Evolutionary conservation across 1,140 invertebrate species (phyloP).

Genomic region (Drosophila melanogaster): DNA sequence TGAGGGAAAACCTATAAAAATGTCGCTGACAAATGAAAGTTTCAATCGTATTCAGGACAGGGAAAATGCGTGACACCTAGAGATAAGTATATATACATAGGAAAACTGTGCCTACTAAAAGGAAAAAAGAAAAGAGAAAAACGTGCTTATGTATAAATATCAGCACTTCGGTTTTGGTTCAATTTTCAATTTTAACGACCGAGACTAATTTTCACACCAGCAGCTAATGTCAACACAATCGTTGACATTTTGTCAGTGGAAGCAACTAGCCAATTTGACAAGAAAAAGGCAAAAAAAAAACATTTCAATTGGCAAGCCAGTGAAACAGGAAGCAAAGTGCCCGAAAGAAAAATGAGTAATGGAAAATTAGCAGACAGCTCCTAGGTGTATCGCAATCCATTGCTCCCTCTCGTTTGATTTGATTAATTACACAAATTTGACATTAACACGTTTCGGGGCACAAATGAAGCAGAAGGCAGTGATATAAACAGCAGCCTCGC

Average conservation of each 20-base stretch:
- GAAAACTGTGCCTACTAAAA: background rate
- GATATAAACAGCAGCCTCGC: constrained; percentile 54
- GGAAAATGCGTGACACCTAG: constrained; percentile 27
- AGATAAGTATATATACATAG: constrained; percentile 25
- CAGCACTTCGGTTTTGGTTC: constrained; percentile 2
- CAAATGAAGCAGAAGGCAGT: constrained; percentile 72
- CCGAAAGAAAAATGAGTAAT: constrained; percentile 51
- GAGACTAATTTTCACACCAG: constrained; percentile 46
- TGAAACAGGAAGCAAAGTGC: constrained; percentile 53
- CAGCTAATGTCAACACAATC: constrained; percentile 33
- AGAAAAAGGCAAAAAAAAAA: constrained; percentile 4
- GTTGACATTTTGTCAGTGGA: constrained; percentile 44
- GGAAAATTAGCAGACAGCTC: constrained; percentile 53
- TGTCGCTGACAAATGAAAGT: constrained; percentile 20
- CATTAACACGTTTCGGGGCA: constrained; percentile 71
- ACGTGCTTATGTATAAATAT: constrained; percentile 21
- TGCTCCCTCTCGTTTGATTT: constrained; percentile 48
- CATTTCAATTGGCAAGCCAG: constrained; percentile 35
- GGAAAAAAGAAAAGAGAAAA: background rate
- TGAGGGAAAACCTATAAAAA: constrained; percentile 47
- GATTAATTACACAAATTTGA: constrained; percentile 74
- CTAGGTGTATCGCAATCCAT: background rate
- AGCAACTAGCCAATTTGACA: constrained; percentile 24
- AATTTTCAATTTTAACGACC: constrained; percentile 28
- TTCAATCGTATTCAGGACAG: constrained; percentile 23